Base-by-base conservation (phyloP, 2,797 vertebrate species). In the Triplophysa yarkandensis region DNA sequence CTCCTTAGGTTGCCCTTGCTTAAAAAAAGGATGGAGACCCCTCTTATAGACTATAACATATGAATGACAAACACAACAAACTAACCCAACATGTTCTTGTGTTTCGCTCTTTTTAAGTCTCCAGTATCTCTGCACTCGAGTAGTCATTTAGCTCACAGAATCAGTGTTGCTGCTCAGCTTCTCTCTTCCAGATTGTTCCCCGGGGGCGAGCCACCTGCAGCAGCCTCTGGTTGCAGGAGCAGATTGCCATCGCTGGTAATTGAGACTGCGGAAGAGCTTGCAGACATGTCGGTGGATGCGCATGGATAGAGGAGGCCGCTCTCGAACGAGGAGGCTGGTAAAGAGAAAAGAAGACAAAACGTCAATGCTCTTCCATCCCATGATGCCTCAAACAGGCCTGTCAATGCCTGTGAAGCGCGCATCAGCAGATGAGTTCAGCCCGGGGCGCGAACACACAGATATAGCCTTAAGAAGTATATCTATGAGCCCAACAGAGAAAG, bases 241-340 rank as follows among this genome's bases (percentile, higher is more conserved):
- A 78, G 80, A 81, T 82, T 84, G 78, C 81, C 57, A 71, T 74
- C 66, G 60, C 72, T 83, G 74, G 74, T 81, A 80, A 81, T 69
- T 82, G 76, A 82, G 74, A 82, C 62, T 75, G 74, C 64, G 69
- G 77, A 82, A 77, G 61, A 68, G 71, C 79, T 81, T 58, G 13
- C 50, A 78, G 73, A 80, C 64, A 76, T 83, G 74, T 74, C 55
- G 60, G 46, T 50, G 57, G 44, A 60, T 52, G 30, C 28, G 62
- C 48, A 65, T 27, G 48, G 23, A 54, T 76, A 60, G 32, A 41
- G 3, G 46, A 55, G 41, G 55, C 50, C 17, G 62, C 39, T 68
- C 17, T 6, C 54, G 58, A 75, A 57, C 54, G 61, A 79, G 50
- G 60, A 16, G 9, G 4, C 46, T 21, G 17, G 14, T 73, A 2